These are phyloP conservation scores for Hippasteria phrygiana DNA, from an alignment of 53 echinoderm and acorn worm genomes.

Conservation along the genomic window DNA sequence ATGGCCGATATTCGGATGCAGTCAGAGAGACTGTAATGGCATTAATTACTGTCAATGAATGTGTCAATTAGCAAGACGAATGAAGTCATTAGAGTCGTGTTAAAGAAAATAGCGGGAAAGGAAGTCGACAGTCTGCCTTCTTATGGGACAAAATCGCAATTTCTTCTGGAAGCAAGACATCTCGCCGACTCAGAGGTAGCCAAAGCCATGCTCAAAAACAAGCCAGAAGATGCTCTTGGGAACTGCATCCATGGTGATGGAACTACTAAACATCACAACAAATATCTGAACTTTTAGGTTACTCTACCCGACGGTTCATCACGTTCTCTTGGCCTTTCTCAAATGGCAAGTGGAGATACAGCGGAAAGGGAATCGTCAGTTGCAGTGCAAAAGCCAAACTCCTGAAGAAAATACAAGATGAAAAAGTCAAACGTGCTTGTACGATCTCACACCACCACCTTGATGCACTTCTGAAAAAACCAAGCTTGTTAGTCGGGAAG, in stretches of 20 bases:
- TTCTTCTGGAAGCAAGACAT: constrained; percentile 58
- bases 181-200: constrained; percentile 60
- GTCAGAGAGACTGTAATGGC: constrained; percentile 65
- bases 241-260: constrained; percentile 75
- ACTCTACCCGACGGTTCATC: constrained; percentile 51
- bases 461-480: constrained; percentile 2
- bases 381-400: neutral
- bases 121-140: constrained; percentile 33
- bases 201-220: constrained; percentile 40
- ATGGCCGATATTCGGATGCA: constrained; percentile 45
- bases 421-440: neutral
- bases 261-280: constrained; percentile 64
- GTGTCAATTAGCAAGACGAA: constrained; percentile 35
- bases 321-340: constrained; percentile 23
- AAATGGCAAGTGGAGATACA: constrained; percentile 58
- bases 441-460: constrained; percentile 3
- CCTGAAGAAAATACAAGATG: constrained; percentile 9
- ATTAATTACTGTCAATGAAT: constrained; percentile 52
- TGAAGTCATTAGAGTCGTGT: constrained; percentile 49
- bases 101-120: constrained; percentile 47
- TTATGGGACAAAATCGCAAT: constrained; percentile 14
- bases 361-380: neutral
- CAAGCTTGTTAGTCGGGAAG: constrained; percentile 25
- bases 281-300: constrained; percentile 69
- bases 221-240: constrained; percentile 48